Evolutionary conservation across 2,888 invertebrate genomes (phyloP), one percentile per base, ranked within the genome.

Genomic region (Caenorhabditis wallacei): DNA sequence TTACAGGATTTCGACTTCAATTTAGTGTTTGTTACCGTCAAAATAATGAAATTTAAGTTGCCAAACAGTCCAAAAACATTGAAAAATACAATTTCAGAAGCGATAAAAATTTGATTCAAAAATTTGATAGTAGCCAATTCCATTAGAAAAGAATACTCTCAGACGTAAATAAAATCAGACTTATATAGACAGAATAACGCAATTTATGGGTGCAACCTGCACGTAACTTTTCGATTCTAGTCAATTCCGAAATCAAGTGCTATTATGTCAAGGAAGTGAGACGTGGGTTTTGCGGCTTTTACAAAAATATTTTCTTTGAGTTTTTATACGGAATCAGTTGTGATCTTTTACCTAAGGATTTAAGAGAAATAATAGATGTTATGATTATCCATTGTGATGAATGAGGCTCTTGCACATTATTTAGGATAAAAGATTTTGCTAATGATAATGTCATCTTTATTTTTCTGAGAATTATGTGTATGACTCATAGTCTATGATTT

Each of bases 41-140:
- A 37, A 20, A 53, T 30, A 18, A 76, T 76, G 11, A 76, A 68
- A 26, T 76, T 66, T 0, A 68, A 18, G 18, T 76, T 76, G 0
- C 76, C 76, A 53, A 76, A 76, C 24, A 68, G 7, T 43, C 76
- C 76, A 16, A 76, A 57, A 26, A 68, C n/a, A 26, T 76, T 76
- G 59, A 76, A 76, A 20, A 76, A 76, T 0, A 76, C 59, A 26
- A 76, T 76, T 18, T 76, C 66, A n/a, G 68, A 68, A 4, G 76
- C 76, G 20, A 68, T 68, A 1, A 76, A 37, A 40, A 66, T 51
- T 20, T 76, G 76, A 51, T 68, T 76, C 20, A 68, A 0, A 57
- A 66, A 46, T 24, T 68, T 40, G 0, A 64, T 20, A 4, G 64
- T 64, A 30, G 64, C 43, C 46, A 74, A 16, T 18, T 54, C 40